phyloP scores from a whole-genome alignment of 2,113 vertebrate genomes.

The Saimiri boliviensis region DNA sequence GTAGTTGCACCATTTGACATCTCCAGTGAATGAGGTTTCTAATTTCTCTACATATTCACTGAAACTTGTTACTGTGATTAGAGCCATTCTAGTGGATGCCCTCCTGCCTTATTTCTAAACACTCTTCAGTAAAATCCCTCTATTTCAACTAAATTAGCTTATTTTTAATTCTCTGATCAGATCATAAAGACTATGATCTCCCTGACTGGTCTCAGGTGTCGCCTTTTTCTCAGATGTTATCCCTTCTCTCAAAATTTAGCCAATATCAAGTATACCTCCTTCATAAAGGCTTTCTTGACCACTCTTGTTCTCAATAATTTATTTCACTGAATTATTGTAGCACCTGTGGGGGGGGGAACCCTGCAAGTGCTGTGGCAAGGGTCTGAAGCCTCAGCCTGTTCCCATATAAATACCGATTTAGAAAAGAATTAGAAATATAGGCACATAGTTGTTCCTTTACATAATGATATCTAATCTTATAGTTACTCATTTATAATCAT shows the following conservation, averaged over 20 bases:
- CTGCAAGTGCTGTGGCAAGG: too few species aligned
- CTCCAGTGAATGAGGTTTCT: neutral
- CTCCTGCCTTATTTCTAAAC: constrained; percentile 9
- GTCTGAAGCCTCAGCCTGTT: too few species aligned
- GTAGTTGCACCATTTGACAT: neutral
- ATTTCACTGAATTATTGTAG: neutral
- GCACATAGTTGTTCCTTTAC: too few species aligned
- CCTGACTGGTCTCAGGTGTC: neutral
- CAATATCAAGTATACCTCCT: neutral
- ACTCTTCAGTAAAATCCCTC: neutral
- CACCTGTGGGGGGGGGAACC: neutral
- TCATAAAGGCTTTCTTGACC: neutral
- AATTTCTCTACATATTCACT: neutral
- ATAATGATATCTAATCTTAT: too few species aligned
- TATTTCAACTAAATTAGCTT: neutral
- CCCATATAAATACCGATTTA: too few species aligned
- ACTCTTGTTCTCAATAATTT: neutral
- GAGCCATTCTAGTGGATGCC: neutral
- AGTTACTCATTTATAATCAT: too few species aligned
- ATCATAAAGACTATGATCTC: neutral
- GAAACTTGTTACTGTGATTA: neutral
- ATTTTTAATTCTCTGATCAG: neutral
- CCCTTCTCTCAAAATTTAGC: neutral
- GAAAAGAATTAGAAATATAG: too few species aligned
- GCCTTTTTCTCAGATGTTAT: neutral